A percentile compares a stretch with the other conserved stretches of the same genome.
These are phyloP conservation scores for Rafetus swinhoei DNA, from an alignment of 2,113 vertebrate species.

Conservation along the genomic window DNA sequence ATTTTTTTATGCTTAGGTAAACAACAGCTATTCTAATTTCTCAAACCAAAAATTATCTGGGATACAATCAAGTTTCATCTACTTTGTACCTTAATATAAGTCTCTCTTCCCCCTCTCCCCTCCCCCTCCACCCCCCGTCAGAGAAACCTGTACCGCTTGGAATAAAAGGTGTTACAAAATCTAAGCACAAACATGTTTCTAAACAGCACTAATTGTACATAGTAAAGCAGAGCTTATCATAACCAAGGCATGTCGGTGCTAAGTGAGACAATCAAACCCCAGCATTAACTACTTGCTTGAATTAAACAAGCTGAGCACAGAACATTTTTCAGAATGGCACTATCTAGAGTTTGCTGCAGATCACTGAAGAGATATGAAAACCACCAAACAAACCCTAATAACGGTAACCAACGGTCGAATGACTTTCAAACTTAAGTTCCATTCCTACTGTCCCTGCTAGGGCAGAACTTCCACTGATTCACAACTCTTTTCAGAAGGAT, in stretches of 20 bases:
- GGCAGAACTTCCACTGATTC: not conserved
- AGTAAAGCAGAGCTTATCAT: constrained; percentile 5
- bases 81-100: constrained; percentile 25
- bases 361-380: not conserved
- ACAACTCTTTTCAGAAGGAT: not conserved
- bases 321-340: not conserved
- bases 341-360: not conserved
- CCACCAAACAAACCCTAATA: not conserved
- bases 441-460: not conserved
- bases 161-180: not conserved
- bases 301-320: not conserved
- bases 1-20: constrained; percentile 69
- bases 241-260: constrained; percentile 14
- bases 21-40: constrained; percentile 80
- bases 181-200: not conserved
- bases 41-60: constrained; percentile 69
- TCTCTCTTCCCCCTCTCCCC: not conserved
- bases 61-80: constrained; percentile 52
- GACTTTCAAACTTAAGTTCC: not conserved
- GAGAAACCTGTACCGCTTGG: not conserved
- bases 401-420: not conserved
- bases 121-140: not conserved
- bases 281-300: not conserved
- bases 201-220: not conserved
- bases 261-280: constrained; percentile 13